Conservation (phyloP, 2,888 invertebrate genomes). For the Rhagonycha lutea region DNA sequence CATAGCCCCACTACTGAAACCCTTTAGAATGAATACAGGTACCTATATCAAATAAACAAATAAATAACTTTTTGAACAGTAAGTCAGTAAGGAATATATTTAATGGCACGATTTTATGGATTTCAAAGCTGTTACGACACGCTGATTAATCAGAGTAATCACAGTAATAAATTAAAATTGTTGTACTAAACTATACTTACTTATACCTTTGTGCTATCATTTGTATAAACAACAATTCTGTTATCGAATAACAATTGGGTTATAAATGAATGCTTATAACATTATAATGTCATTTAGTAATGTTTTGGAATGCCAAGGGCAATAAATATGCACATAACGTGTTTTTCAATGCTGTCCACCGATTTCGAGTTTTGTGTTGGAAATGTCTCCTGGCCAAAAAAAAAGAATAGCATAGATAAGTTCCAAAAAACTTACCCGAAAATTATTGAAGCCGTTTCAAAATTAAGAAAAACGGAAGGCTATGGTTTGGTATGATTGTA, state of each 20-base stretch:
- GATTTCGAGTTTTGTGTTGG: neutral
- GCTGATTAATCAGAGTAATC: neutral
- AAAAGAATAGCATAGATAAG: neutral
- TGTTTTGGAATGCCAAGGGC: neutral
- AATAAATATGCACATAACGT: neutral
- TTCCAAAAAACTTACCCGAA: neutral
- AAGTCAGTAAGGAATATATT: neutral
- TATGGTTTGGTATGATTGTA: too few species aligned
- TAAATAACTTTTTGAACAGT: neutral
- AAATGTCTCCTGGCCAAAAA: neutral
- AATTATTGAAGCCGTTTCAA: too few species aligned
- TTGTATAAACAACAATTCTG: neutral
- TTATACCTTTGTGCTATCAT: neutral
- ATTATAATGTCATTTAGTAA: neutral
- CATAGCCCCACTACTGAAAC: too few species aligned
- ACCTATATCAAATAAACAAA: neutral
- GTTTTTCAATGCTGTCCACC: neutral
- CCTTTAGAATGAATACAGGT: too few species aligned
- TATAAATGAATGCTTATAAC: neutral
- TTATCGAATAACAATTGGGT: neutral
- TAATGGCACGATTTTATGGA: neutral
- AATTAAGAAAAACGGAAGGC: too few species aligned
- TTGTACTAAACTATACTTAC: neutral
- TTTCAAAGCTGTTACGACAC: neutral
- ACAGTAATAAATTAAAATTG: neutral